Conservation (phyloP, 2,888 invertebrate genomes). For the Eilema depressum region DNA sequence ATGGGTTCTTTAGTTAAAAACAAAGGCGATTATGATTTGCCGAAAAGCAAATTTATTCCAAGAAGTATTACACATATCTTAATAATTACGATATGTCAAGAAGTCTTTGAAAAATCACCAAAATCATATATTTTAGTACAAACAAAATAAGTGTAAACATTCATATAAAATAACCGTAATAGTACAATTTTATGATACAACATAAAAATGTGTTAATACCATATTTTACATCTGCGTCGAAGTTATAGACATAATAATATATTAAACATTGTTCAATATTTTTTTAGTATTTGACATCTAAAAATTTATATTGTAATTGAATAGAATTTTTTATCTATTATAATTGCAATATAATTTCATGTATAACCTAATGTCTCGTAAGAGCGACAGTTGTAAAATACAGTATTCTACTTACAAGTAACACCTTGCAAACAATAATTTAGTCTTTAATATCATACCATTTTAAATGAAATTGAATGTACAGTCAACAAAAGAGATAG, state of each 20-base stretch:
- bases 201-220: not conserved
- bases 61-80: conserved; percentile 79
- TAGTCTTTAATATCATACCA: not conserved
- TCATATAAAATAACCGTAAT: not conserved
- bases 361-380: not conserved
- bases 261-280: no score
- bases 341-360: not conserved
- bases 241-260: no score
- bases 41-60: conserved; percentile 83
- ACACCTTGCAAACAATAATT: not conserved
- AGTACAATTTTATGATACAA: not conserved
- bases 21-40: conserved; percentile 59
- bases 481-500: no score
- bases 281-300: no score
- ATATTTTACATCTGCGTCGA: not conserved
- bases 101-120: conserved; percentile 81
- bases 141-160: conserved; percentile 14
- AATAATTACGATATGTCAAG: conserved; percentile 83
- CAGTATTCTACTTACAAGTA: not conserved
- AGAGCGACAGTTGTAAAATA: not conserved
- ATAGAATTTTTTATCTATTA: not conserved
- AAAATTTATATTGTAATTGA: not conserved
- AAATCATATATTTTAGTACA: conserved; percentile 52
- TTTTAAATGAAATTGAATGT: not conserved
- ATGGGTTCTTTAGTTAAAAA: conserved; percentile 12